Evolutionary conservation across 2,888 invertebrate genomes (phyloP), one percentile per base, ranked within the genome.

Genomic region (Hecatera dysodea): DNA sequence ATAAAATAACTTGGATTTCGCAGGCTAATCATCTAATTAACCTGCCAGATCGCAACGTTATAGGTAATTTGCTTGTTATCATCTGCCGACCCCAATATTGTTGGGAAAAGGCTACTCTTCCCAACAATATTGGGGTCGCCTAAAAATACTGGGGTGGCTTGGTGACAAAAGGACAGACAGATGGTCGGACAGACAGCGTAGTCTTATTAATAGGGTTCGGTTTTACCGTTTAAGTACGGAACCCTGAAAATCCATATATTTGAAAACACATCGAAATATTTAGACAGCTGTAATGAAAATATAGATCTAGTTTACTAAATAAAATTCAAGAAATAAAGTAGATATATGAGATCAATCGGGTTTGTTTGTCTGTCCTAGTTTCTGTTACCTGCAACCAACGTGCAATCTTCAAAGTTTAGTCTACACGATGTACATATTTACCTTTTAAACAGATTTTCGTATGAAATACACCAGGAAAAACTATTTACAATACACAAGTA

Each of bases 401-500:
- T 48, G 53, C 46, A 62, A 33, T 64, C n/a, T 48, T 53, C 12
- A 48, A 29, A 4, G 74, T 63, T 42, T 74, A 73, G 64, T 72
- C 55, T 72, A 55, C 46, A 55, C 12, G 12, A 36, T 55, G n/a
- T 46, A n/a, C n/a, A n/a, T n/a, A 39, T 56, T 66, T 64, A 48
- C 42, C n/a, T 42, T 42, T 2, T 27, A 42, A 42, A 65, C 29
- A n/a, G 11, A 0, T 27, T 55, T 55, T 72, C 56, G 42, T 19
- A 42, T n/a, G 46, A 48, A 39, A n/a, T 46, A 17, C n/a, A 27
- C 22, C 1, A 24, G 29, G 5, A 17, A 33, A 52, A 4, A 50
- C 33, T 42, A 24, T 33, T 46, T 69, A 17, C 33, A 33, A 8
- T 24, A 22, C n/a, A 53, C 29, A 56, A 67, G 9, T 48, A 5